Percentiles rank a stretch among this genome's conserved stretches.
Conservation (phyloP, 2,888 invertebrate genomes). For the Pocota personata region DNA sequence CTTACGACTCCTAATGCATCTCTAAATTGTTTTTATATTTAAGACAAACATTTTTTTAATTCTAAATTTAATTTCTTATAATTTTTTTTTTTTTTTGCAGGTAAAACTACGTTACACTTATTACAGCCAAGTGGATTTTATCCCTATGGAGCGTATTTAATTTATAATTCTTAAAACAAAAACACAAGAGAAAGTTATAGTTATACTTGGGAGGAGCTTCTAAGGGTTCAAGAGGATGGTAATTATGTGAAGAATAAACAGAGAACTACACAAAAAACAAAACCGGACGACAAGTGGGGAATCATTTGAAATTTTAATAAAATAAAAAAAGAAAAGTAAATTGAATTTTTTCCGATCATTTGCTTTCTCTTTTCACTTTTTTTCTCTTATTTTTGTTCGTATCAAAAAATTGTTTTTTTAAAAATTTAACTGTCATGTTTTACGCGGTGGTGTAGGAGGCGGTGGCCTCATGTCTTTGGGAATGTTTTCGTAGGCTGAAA, state of each 20-base stretch:
- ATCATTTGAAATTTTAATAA: background rate
- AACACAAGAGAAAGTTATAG: slow-evolving; percentile 37
- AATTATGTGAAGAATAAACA: background rate
- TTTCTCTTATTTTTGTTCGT: slow-evolving; percentile 22
- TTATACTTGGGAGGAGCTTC: slow-evolving; percentile 2
- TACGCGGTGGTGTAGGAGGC: slow-evolving; percentile 82
- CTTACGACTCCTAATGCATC: slow-evolving; percentile 21
- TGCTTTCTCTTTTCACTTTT: slow-evolving; percentile 51
- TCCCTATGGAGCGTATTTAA: slow-evolving; percentile 67
- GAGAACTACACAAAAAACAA: background rate
- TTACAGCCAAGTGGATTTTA: slow-evolving; percentile 77
- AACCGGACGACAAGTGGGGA: background rate
- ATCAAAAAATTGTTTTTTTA: slow-evolving; percentile 75
- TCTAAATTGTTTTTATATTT: slow-evolving; percentile 11
- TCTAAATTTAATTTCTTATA: slow-evolving; percentile 46
- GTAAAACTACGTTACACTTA: slow-evolving; percentile 69
- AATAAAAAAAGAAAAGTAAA: slow-evolving; percentile 49
- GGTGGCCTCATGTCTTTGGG: slow-evolving; percentile 83
- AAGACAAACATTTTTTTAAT: slow-evolving; percentile 36
- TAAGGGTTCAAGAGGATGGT: background rate
- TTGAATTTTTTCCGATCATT: slow-evolving; percentile 75
- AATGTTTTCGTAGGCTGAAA: slow-evolving; percentile 83
- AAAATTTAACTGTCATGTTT: slow-evolving; percentile 83
- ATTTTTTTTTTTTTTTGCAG: slow-evolving; percentile 65
- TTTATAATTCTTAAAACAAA: slow-evolving; percentile 42